Evolutionary conservation across 92 coral and sea anemone species (phyloP).

Genomic region (Scolanthus callimorphus): DNA sequence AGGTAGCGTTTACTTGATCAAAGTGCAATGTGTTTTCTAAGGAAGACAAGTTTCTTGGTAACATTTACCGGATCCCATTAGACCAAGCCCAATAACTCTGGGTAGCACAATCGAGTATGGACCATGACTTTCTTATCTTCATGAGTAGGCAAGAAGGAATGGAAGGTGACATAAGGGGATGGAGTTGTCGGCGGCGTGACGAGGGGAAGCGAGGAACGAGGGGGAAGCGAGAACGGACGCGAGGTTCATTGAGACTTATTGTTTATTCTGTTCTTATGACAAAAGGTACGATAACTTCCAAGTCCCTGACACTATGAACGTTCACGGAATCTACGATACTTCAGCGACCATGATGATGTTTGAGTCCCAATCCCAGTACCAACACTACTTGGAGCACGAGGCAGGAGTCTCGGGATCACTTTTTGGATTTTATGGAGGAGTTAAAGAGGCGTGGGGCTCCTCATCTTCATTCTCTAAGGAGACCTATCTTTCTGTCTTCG

Average conservation of each 20-base stretch:
- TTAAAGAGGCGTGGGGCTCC: constrained; percentile 55
- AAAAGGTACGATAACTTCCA: constrained; percentile 51
- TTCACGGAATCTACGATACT: constrained; percentile 60
- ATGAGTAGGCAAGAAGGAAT: no score
- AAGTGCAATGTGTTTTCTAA: no score
- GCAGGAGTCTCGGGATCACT: constrained; percentile 40
- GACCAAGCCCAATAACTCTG: no score
- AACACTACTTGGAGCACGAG: constrained; percentile 16
- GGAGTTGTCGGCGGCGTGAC: no score
- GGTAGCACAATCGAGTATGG: no score
- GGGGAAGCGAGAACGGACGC: not conserved
- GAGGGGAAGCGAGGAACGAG: not conserved
- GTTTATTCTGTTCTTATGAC: no score
- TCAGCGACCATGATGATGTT: constrained; percentile 33
- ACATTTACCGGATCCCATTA: no score
- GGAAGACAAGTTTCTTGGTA: no score
- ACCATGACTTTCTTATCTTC: no score
- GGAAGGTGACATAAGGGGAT: no score
- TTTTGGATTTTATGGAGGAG: constrained; percentile 39
- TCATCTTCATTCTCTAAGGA: constrained; percentile 1
- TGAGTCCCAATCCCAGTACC: constrained; percentile 28
- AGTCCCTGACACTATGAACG: constrained; percentile 71
- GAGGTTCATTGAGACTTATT: not conserved
- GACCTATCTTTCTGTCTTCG: constrained; percentile 35
- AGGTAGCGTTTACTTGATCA: no score